Evolutionary conservation across 2,888 invertebrate genomes (phyloP), one percentile per base, ranked within the genome.

Genomic region (Glaucopsyche alexis): DNA sequence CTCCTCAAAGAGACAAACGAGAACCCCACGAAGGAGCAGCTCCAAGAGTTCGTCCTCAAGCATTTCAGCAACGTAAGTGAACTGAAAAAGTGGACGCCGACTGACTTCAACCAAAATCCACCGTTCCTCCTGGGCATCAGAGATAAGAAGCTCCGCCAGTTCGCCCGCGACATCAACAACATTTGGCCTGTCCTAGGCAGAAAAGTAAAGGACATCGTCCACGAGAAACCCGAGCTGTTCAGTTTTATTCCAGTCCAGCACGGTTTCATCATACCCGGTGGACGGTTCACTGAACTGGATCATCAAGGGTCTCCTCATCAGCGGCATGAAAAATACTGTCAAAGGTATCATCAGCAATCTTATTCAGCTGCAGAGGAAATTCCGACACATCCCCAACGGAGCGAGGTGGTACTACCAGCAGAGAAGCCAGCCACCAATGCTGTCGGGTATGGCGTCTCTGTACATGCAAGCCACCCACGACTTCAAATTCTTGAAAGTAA

Each of bases 261-360:
- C 76, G 95, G 95, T 8, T 95, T 96, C 76, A 94, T 96, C 49
- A 95, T 94, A 78, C 96, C 94, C 16, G 95, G 96, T 78, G 94
- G 97, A 76, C 81, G 97, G 84, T 94, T 97, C 90, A 88, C 91
- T 80, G 96, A 96, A 96, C 84, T 98, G 97, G 97, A 96, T 97
- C 72, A 93, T 97, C 64, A 95, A 96, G 82, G 97, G 97, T 0
- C 89, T 98, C 5, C 88, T 98, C 0, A 90, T 96, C 9, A 96
- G 96, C 75, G 96, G 95, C 76, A 97, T 98, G 97, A 83, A 92
- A 9, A 87, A 93, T 5, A 97, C 97, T 0, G 96, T 94, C 0
- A 91, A 89, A 84, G 96, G 96, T 2, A 96, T 97, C 94, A 93
- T 98, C 38, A 94, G 94, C 77, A 98, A 98, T 85, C 95, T 97